These are phyloP conservation scores for Heliconius eleuchia DNA, from an alignment of 1,140 invertebrate species.

Conservation along the genomic window DNA sequence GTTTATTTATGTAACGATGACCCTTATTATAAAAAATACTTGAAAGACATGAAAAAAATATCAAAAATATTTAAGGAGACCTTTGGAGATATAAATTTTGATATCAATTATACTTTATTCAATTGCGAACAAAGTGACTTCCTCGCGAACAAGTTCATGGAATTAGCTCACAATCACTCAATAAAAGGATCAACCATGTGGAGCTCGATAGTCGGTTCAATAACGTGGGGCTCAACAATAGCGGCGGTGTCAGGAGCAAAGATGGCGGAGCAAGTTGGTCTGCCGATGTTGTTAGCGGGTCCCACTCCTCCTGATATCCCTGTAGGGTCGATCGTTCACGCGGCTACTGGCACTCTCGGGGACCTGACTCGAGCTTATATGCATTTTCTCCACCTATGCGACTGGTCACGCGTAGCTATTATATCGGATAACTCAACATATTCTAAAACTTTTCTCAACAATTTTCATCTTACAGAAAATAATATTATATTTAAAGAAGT, in stretches of 20 bases:
- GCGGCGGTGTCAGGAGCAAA: neutral
- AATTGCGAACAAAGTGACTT: neutral
- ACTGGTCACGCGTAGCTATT: constrained; percentile 21
- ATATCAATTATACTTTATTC: neutral
- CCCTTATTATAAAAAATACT: neutral
- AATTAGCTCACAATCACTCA: neutral
- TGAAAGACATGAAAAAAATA: neutral
- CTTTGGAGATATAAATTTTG: neutral
- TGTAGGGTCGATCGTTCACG: neutral
- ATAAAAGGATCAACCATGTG: neutral
- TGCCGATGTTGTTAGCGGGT: constrained; percentile 21
- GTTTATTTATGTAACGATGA: constrained; percentile 21
- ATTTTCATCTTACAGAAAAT: constrained; percentile 6
- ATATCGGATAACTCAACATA: constrained; percentile 25
- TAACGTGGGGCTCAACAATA: constrained; percentile 16
- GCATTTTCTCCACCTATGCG: constrained; percentile 6
- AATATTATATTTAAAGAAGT: constrained; percentile 12
- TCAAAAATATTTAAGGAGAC: neutral
- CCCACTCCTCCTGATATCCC: neutral
- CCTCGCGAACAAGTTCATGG: neutral
- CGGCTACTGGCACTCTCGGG: neutral
- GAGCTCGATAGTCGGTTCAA: neutral
- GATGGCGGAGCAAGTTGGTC: neutral
- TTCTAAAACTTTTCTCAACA: neutral
- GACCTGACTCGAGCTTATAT: constrained; percentile 5